Conservation (phyloP, 2,113 vertebrate genomes). For the Chaenocephalus aceratus region DNA sequence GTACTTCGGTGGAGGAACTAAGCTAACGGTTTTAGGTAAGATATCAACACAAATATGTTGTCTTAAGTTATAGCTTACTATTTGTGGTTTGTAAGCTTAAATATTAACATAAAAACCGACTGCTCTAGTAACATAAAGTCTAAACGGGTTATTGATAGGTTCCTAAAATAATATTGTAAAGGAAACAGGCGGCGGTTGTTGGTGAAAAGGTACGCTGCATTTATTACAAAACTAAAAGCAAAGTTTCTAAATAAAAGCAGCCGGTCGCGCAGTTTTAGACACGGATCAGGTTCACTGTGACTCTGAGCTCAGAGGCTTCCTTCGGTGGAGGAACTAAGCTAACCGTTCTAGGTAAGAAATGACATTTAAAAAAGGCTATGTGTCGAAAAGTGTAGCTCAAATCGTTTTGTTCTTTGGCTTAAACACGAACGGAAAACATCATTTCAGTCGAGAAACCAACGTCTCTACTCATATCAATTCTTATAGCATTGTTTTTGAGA, state of each 20-base stretch:
- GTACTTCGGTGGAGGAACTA: slow-evolving; percentile 14
- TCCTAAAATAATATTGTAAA: not conserved
- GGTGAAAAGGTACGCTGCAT: not conserved
- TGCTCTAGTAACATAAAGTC: not conserved
- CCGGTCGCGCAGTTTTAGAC: not conserved
- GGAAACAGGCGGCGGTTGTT: not conserved
- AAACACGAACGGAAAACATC: not conserved
- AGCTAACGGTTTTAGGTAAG: slow-evolving; percentile 26
- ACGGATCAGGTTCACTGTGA: slow-evolving; percentile 40
- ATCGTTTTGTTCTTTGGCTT: not conserved
- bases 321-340: slow-evolving; percentile 79
- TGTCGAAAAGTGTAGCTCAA: not conserved
- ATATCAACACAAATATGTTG: not conserved
- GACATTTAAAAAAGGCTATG: not conserved
- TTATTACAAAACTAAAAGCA: not conserved
- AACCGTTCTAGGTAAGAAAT: slow-evolving; percentile 36
- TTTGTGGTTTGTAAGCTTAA: not conserved
- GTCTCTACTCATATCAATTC: too few species aligned
- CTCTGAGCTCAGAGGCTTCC: slow-evolving; percentile 49
- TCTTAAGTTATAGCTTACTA: not conserved
- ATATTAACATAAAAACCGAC: too few species aligned
- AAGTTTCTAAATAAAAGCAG: not conserved
- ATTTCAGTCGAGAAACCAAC: not conserved
- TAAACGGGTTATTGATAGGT: not conserved
- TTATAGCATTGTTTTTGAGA: too few species aligned